A percentile compares a stretch with the other conserved stretches of the same genome.
These are phyloP conservation scores for Diadromus collaris DNA, from an alignment of 2,888 invertebrate genomes.

Conservation along the genomic window DNA sequence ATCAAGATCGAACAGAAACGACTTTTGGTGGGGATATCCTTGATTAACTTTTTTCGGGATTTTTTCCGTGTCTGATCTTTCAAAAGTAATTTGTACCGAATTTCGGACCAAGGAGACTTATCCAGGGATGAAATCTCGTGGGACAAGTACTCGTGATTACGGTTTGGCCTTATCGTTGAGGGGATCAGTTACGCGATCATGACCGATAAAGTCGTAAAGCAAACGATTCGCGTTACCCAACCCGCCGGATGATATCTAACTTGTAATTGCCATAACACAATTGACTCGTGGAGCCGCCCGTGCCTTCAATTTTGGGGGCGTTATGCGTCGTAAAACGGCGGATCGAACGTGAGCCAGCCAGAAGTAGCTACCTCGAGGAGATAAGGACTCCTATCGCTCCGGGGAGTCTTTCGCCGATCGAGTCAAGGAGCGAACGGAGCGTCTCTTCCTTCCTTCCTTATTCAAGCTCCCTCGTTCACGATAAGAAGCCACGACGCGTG, in stretches of 20 bases:
- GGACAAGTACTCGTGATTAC: neutral
- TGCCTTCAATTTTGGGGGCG: constrained; percentile 10
- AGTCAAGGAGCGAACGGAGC: constrained; percentile 1
- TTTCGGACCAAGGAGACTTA: neutral
- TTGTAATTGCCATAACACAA: constrained; percentile 51
- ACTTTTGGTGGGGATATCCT: no score
- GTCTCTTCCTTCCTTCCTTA: constrained; percentile 28
- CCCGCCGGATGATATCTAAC: constrained; percentile 4
- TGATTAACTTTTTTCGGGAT: no score
- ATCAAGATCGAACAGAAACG: no score
- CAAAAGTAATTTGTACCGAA: neutral
- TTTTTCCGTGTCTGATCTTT: no score
- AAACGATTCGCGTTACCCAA: constrained; percentile 22
- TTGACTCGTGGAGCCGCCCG: constrained; percentile 8
- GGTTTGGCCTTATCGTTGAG: constrained; percentile 5
- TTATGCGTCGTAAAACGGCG: constrained; percentile 45
- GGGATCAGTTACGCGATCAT: neutral
- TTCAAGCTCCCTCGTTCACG: constrained; percentile 21
- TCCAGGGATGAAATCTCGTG: neutral
- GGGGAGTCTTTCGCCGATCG: constrained; percentile 40
- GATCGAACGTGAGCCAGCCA: constrained; percentile 52
- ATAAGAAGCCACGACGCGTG: constrained; percentile 50
- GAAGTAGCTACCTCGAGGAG: constrained; percentile 27
- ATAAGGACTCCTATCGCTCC: constrained; percentile 38
- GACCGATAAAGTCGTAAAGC: constrained; percentile 23